Percentiles rank a stretch among this genome's conserved stretches.
Conservation (phyloP, 2,113 vertebrate species). For the Morone chrysops region DNA sequence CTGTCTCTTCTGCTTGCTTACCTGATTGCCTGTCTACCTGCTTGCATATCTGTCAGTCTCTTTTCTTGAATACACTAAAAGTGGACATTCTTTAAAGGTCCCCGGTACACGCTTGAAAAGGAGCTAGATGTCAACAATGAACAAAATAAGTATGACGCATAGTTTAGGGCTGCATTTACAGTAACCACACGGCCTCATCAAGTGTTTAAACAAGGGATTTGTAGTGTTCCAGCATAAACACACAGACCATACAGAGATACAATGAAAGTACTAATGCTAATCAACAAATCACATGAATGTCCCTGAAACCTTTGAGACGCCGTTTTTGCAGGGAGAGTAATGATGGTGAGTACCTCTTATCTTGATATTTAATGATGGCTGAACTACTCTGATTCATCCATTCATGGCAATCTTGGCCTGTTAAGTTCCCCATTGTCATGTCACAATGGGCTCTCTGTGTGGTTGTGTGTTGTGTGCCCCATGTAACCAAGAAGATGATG, state of each 20-base stretch:
- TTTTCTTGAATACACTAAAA: constrained; percentile 20
- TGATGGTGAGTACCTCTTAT: constrained; percentile 6
- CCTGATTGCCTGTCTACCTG: constrained; percentile 47
- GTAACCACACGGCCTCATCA: background rate
- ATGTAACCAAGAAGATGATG: background rate
- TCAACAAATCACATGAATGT: background rate
- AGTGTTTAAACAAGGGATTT: background rate
- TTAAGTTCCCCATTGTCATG: background rate
- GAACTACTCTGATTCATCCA: background rate
- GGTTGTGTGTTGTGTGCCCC: background rate
- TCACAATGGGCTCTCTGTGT: background rate
- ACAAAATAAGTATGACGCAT: background rate
- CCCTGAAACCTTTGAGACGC: background rate
- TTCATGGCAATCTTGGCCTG: background rate
- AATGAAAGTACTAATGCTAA: no score
- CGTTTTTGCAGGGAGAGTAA: background rate
- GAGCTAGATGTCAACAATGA: background rate
- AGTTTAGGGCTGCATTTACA: background rate
- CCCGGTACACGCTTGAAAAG: background rate
- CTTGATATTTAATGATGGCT: background rate
- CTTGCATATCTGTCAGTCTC: constrained; percentile 39
- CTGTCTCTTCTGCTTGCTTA: constrained; percentile 38
- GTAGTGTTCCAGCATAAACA: background rate
- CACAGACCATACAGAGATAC: no score
- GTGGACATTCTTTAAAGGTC: background rate